Conservation (phyloP, 2,888 invertebrate species). For the Antheraea assamensis region DNA sequence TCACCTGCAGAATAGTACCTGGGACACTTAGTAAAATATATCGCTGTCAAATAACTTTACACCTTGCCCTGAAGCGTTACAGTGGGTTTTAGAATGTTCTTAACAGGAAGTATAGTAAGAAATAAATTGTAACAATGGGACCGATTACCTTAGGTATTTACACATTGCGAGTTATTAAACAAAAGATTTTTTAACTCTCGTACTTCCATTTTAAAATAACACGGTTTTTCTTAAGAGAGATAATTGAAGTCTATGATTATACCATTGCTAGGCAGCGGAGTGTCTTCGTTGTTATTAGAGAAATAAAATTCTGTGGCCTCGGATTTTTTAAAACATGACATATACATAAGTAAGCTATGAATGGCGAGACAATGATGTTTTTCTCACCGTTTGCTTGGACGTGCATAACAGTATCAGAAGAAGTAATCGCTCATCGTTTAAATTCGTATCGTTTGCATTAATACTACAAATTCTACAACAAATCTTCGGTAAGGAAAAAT, state of each 20-base stretch:
- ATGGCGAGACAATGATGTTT: no score
- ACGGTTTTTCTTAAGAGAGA: not conserved
- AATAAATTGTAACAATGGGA: slow-evolving; percentile 13
- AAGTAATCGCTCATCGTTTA: no score
- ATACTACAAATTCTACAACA: no score
- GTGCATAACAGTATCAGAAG: no score
- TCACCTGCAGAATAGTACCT: slow-evolving; percentile 1
- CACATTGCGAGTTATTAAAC: slow-evolving; percentile 8
- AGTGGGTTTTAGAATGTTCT: not conserved
- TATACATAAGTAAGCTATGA: no score
- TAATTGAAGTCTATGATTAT: not conserved
- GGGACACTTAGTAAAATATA: slow-evolving; percentile 1
- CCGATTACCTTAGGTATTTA: slow-evolving; percentile 9
- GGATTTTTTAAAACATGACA: no score
- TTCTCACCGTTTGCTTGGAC: no score
- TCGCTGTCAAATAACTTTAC: not conserved
- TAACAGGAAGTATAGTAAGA: not conserved
- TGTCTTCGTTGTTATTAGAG: not conserved
- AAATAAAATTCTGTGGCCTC: no score
- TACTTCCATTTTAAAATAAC: not conserved
- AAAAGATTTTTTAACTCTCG: not conserved
- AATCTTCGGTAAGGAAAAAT: no score
- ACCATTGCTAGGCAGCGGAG: not conserved
- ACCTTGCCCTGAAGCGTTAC: not conserved
- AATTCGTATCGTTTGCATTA: no score